These are phyloP conservation scores for Philopedon plagiatum DNA, from an alignment of 2,888 invertebrate species.

Conservation along the genomic window DNA sequence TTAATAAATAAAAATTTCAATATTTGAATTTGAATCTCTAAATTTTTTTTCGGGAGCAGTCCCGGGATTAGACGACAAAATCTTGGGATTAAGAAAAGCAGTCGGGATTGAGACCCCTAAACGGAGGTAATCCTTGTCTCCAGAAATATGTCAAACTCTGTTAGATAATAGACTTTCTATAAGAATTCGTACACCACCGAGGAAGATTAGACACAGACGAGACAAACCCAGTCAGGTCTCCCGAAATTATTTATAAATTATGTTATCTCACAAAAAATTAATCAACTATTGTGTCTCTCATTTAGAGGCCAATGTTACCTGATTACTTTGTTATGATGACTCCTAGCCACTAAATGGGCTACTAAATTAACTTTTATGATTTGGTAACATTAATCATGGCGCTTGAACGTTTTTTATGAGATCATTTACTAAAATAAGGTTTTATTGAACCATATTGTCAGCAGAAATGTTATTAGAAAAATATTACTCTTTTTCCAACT, in stretches of 20 bases:
- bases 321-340: conserved; percentile 21
- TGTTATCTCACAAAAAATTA: conserved; percentile 17
- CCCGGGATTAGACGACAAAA: no score
- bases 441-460: not conserved
- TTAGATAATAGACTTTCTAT: no score
- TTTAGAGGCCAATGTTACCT: conserved; percentile 20
- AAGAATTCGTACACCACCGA: not conserved
- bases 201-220: not conserved
- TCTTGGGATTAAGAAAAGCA: no score
- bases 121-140: no score
- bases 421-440: conserved; percentile 1
- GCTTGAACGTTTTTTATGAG: not conserved
- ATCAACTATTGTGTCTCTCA: conserved; percentile 21
- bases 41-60: no score
- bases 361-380: conserved; percentile 24
- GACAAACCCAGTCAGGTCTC: not conserved
- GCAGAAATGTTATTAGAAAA: no score
- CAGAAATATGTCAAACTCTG: no score
- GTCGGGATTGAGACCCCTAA: no score
- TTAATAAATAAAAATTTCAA: no score
- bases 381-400: conserved; percentile 12
- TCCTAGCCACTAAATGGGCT: conserved; percentile 9
- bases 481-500: no score
- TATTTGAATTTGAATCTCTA: no score
- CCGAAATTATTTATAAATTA: conserved; percentile 15